Evolutionary conservation across 2,113 vertebrate genomes (phyloP), one percentile per base, ranked within the genome.

Genomic region (Scopus umbretta): DNA sequence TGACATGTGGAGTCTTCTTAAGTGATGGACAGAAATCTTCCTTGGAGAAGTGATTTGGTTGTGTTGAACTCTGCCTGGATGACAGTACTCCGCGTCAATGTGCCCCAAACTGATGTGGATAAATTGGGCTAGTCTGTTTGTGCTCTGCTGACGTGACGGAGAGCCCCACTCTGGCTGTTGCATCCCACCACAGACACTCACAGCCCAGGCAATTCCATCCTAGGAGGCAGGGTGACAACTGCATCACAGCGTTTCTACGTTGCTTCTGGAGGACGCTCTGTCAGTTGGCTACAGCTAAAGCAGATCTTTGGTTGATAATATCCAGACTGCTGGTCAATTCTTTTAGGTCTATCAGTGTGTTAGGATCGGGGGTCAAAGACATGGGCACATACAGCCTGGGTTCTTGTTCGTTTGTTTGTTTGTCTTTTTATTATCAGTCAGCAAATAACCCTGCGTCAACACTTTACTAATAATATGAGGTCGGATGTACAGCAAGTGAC

Each of bases 131-230:
- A 4, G 19, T 10, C 36, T 23, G 6, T 59, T 20, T 62, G 79
- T 72, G 36, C 32, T 79, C 66, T 1, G 3, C 19, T 29, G 59
- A 67, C 2, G 4, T 18, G 43, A 32, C 25, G 1, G 0, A n/a
- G 38, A 66, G 32, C n/a, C 53, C 53, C 3, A 3, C 42, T 50
- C 22, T 1, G 3, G 13, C 32, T 62, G 19, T 18, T 66, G 16
- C 19, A 43, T 79, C 52, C 71, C 65, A 36, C 26, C 11, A 4
- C 22, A 11, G 65, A 34, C 10, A 5, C 34, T 6, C 22, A 23
- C 42, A 52, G 50, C 58, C 66, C 80, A 26, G 76, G 52, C 45
- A 30, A 5, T 17, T 76, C 78, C 2, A 1, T 36, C 34, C 43
- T 21, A 13, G 30, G 30, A 80, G 42, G 7, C 30, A 47, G 47